A percentile compares a stretch with the other conserved stretches of the same genome.
Conservation (phyloP, 2,888 invertebrate genomes). For the Rhingia rostrata region DNA sequence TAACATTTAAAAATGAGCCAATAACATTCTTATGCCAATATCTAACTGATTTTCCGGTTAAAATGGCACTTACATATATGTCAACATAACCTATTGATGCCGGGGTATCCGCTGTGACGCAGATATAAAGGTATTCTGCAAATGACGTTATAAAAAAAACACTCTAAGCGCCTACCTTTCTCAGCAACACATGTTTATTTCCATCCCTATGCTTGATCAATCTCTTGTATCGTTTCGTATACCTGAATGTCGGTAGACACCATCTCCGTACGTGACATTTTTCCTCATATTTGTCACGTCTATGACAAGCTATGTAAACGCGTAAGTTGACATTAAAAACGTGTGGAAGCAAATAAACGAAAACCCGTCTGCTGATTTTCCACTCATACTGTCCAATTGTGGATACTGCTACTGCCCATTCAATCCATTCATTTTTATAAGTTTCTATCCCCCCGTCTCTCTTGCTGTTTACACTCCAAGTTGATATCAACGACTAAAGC, state of each 20-base stretch:
- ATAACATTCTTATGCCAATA: too few relatives aligned
- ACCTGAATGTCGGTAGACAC: neutral
- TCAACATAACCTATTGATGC: too few relatives aligned
- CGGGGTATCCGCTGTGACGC: too few relatives aligned
- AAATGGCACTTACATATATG: too few relatives aligned
- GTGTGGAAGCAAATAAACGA: neutral
- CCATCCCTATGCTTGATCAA: neutral
- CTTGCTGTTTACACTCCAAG: constrained; percentile 28
- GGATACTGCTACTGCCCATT: neutral
- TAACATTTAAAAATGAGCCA: too few relatives aligned
- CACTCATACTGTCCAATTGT: constrained; percentile 29
- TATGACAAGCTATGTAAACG: constrained; percentile 4
- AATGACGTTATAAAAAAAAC: too few relatives aligned
- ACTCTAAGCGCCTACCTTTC: neutral
- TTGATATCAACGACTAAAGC: constrained; percentile 57
- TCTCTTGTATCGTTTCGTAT: neutral
- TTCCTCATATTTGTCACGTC: constrained; percentile 22
- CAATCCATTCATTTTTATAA: constrained; percentile 53
- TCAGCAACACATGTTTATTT: neutral
- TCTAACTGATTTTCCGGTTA: too few relatives aligned
- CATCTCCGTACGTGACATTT: constrained; percentile 36
- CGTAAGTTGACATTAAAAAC: neutral
- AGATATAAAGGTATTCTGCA: too few relatives aligned
- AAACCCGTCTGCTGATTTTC: constrained; percentile 24
- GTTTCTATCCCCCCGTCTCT: neutral